phyloP scores from a whole-genome alignment of 2,113 vertebrate genomes.

The Eidolon helvum region DNA sequence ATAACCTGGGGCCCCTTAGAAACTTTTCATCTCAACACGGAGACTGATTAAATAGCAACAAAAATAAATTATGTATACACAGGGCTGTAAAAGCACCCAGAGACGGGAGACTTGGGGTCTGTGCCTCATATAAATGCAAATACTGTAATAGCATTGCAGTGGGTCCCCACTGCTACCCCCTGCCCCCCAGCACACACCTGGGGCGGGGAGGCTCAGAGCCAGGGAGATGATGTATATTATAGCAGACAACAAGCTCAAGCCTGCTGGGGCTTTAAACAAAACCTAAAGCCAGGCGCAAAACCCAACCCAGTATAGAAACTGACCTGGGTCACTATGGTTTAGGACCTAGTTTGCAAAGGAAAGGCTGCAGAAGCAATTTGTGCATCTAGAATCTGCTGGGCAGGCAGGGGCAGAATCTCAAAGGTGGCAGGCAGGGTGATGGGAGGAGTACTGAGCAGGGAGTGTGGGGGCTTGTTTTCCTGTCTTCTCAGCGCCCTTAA shows the following conservation, averaged over 20 bases:
- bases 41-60: slow-evolving; percentile 79
- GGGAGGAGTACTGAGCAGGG: not conserved
- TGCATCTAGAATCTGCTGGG: not conserved
- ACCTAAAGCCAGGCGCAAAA: slow-evolving; percentile 5
- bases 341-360: not conserved
- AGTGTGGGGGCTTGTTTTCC: not conserved
- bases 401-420: not conserved
- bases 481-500: not conserved
- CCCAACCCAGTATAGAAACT: not conserved
- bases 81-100: slow-evolving; percentile 76
- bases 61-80: slow-evolving; percentile 79
- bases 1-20: slow-evolving; percentile 72
- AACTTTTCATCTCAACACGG: slow-evolving; percentile 72
- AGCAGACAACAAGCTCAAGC: not conserved
- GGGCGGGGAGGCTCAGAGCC: not conserved
- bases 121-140: slow-evolving; percentile 80
- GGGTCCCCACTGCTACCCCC: not conserved
- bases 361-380: not conserved
- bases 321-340: not conserved
- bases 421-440: not conserved
- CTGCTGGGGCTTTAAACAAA: slow-evolving; percentile 23
- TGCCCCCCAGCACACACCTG: not conserved
- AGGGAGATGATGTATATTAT: not conserved
- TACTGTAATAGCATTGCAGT: slow-evolving; percentile 65
- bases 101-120: slow-evolving; percentile 73